A percentile compares a stretch with the other conserved stretches of the same genome.
Conservation (phyloP, 2,888 invertebrate species). For the Agapetus fuscipes region DNA sequence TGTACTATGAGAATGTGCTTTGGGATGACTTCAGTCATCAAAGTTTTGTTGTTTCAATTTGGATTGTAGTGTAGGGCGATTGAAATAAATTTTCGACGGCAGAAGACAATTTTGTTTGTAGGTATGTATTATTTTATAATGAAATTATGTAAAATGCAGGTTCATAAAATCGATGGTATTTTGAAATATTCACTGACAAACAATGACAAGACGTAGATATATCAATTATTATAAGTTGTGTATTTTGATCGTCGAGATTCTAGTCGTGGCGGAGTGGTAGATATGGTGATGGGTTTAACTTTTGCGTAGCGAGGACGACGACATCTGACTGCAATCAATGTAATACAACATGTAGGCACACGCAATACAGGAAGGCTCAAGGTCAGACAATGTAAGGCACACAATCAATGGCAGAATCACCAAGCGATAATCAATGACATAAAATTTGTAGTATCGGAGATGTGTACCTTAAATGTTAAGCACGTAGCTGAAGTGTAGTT, state of each 20-base stretch:
- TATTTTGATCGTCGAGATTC: constrained; percentile 11
- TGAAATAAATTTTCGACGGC: constrained; percentile 16
- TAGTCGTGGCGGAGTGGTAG: constrained; percentile 15
- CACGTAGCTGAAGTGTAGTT: constrained; percentile 6
- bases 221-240: no score
- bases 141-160: constrained; percentile 11
- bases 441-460: constrained; percentile 11
- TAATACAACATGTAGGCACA: constrained; percentile 14
- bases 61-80: not conserved
- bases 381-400: not conserved
- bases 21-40: no score
- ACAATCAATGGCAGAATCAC: constrained; percentile 2
- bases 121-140: constrained; percentile 15
- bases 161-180: constrained; percentile 15
- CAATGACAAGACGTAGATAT: no score
- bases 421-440: constrained; percentile 6
- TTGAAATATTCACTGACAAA: constrained; percentile 6
- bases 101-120: constrained; percentile 16
- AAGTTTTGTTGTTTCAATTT: no score
- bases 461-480: constrained; percentile 18
- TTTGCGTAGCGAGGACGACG: constrained; percentile 18
- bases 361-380: constrained; percentile 6
- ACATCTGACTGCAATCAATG: constrained; percentile 21
- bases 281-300: constrained; percentile 13
- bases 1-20: no score